Evolutionary conservation across 2,888 invertebrate species (phyloP).

Genomic region (Elgonia sp.): DNA sequence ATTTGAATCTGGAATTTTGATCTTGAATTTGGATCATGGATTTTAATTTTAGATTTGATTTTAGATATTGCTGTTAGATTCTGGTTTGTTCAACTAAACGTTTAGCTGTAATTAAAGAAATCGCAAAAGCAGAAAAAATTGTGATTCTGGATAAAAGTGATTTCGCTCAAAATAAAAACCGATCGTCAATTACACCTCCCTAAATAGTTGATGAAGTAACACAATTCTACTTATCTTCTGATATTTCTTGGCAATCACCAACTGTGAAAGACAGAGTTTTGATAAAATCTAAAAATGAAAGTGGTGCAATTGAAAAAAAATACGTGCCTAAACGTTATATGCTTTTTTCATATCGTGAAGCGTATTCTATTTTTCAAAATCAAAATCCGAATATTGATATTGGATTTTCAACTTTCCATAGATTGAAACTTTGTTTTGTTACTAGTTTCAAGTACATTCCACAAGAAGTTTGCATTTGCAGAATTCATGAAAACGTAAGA

Average conservation of each 20-base stretch:
- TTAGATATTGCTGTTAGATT: no score
- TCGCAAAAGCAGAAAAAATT: no score
- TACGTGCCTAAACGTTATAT: background rate
- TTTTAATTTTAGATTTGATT: no score
- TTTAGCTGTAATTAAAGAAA: no score
- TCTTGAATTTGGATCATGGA: no score
- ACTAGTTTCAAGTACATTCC: background rate
- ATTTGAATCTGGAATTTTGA: no score
- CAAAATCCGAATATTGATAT: background rate
- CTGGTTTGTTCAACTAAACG: no score
- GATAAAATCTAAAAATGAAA: background rate
- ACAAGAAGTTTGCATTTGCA: constrained; percentile 7
- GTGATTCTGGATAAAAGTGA: no score
- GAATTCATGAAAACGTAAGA: background rate
- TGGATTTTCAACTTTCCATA: background rate
- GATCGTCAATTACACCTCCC: no score
- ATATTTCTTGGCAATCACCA: constrained; percentile 1
- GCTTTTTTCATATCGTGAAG: no score
- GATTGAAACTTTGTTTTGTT: background rate
- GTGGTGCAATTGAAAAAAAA: background rate
- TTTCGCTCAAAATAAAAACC: no score
- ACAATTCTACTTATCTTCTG: background rate
- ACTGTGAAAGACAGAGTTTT: background rate
- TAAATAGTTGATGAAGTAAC: no score
- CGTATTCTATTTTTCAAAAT: background rate